Base-by-base conservation (phyloP, 2,888 invertebrate species). In the Theretra japonica region DNA sequence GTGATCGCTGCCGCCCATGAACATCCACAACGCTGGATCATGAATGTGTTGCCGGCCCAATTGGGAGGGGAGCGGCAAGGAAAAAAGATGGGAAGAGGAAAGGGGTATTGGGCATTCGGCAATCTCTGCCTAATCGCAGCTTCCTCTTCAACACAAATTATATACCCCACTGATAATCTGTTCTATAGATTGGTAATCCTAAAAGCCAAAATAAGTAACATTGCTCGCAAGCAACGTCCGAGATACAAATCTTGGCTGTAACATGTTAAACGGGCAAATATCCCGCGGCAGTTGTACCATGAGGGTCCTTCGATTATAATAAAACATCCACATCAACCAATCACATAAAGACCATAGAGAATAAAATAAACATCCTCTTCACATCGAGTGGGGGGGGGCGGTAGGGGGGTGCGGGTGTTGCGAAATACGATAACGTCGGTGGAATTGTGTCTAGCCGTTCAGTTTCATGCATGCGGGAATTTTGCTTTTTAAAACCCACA, bases 401-500 rank as follows among this genome's bases (percentile, higher is more conserved):
- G 74, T 73, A 57, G 71, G 58, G 68, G 58, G 68, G 57, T 77
- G 78, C 75, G 75, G 74, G 75, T 74, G 68, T 75, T 80, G 75
- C 79, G 79, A 79, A 83, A 84, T 81, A 82, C 80, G 83, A 86
- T 86, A 84, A 82, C 84, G 81, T 84, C 81, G 79, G 75, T 82
- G 80, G 78, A 81, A 83, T 82, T 80, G 77, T 82, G 81, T 83
- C 82, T 82, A 80, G 79, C 80, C 79, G 78, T 80, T 79, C 82
- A 65, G 81, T 82, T 82, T 82, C 79, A 81, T 82, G 78, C 75
- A 79, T 78, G 77, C 74, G 77, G 71, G 78, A 80, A 80, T 81
- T 82, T 83, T 79, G 77, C 78, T 78, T 81, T 84, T 83, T 80
- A 83, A 80, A 73, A 78, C 76, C 78, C 68, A 78, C 79, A 80